These are phyloP conservation scores for Hirundichthys speculiger DNA, from an alignment of 2,113 vertebrate species.

Conservation along the genomic window DNA sequence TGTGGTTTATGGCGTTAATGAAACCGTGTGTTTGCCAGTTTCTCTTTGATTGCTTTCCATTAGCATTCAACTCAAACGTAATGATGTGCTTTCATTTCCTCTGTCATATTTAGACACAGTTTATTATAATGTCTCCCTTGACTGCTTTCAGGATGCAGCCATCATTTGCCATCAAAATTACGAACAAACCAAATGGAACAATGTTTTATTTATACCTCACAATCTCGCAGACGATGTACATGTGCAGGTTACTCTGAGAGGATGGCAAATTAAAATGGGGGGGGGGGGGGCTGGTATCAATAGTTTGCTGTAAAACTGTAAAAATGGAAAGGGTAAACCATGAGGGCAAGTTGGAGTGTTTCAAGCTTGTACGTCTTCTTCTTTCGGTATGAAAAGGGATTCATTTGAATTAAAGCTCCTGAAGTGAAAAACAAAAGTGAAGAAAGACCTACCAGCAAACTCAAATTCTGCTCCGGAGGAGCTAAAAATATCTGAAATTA, in stretches of 20 bases:
- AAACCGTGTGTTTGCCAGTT: background rate
- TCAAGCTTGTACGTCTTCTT: slow-evolving; percentile 3
- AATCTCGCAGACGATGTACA: background rate
- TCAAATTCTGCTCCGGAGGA: background rate
- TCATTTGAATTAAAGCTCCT: slow-evolving; percentile 13
- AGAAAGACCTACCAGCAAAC: background rate
- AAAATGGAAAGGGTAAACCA: too few relatives aligned
- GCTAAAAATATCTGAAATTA: slow-evolving; percentile 13
- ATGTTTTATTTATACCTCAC: too few relatives aligned
- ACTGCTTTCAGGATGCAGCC: slow-evolving; percentile 10
- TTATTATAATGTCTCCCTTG: slow-evolving; percentile 39
- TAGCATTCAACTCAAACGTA: slow-evolving; percentile 35
- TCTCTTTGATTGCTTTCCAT: slow-evolving; percentile 12
- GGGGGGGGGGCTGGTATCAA: too few relatives aligned
- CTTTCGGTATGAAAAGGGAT: slow-evolving; percentile 19
- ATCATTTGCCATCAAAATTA: slow-evolving; percentile 19
- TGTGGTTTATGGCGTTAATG: slow-evolving; percentile 7
- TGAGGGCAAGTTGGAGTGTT: too few relatives aligned
- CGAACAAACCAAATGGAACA: slow-evolving; percentile 25
- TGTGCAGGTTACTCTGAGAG: background rate
- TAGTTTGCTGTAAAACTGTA: too few relatives aligned
- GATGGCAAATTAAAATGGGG: too few relatives aligned
- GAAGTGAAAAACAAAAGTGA: slow-evolving; percentile 14
- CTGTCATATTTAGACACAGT: slow-evolving; percentile 17
- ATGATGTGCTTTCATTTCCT: slow-evolving; percentile 25